These are phyloP conservation scores for Norana najaformis DNA, from an alignment of 2,888 invertebrate species.

Conservation along the genomic window DNA sequence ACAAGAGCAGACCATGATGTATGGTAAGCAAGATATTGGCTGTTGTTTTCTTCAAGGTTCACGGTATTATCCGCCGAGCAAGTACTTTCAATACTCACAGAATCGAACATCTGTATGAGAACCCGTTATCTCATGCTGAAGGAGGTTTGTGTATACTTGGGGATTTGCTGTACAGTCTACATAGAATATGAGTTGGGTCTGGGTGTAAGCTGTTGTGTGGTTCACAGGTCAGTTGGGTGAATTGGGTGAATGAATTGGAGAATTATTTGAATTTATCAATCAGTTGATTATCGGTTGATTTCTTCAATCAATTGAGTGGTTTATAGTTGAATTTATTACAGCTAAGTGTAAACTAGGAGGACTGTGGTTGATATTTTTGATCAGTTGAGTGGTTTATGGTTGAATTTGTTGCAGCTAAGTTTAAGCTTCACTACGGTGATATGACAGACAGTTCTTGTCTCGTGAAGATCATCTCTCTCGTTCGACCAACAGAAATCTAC, in stretches of 20 bases:
- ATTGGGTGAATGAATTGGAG: too few relatives aligned
- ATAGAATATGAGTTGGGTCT: too few relatives aligned
- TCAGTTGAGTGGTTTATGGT: not conserved
- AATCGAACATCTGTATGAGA: slow-evolving; percentile 91
- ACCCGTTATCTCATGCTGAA: slow-evolving; percentile 81
- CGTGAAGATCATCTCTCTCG: slow-evolving; percentile 79
- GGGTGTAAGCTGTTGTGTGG: too few relatives aligned
- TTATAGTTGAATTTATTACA: not conserved
- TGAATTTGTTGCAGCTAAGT: slow-evolving; percentile 18
- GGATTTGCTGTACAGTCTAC: too few relatives aligned
- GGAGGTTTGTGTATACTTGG: slow-evolving; percentile 57
- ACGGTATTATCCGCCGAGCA: slow-evolving; percentile 90
- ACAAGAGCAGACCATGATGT: not conserved
- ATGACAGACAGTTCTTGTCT: slow-evolving; percentile 96
- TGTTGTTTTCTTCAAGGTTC: slow-evolving; percentile 66
- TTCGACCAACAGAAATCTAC: slow-evolving; percentile 89
- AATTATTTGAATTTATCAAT: too few relatives aligned
- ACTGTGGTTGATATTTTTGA: not conserved
- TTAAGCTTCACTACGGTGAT: slow-evolving; percentile 94
- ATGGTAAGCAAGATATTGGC: not conserved
- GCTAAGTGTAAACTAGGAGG: too few relatives aligned
- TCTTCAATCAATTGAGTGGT: too few relatives aligned
- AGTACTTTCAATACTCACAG: slow-evolving; percentile 95
- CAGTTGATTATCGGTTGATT: too few relatives aligned
- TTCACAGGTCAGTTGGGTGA: too few relatives aligned